A percentile compares a stretch with the other conserved stretches of the same genome.
phyloP scores from a whole-genome alignment of 1,140 invertebrate genomes.

The Diachasmimorpha longicaudata region DNA sequence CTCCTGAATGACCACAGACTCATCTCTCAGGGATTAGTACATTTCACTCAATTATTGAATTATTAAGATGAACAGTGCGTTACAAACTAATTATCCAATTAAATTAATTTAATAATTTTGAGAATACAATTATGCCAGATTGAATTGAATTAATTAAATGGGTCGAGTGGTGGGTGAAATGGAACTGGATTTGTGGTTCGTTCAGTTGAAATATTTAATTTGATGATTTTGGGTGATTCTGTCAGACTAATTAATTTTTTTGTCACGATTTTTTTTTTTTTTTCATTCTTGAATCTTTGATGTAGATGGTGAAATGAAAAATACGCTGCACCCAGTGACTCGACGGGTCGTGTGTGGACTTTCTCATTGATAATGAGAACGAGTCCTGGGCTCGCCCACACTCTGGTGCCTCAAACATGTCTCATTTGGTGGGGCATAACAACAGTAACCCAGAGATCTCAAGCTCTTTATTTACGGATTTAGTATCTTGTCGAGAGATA shows the following conservation, averaged over 20 bases:
- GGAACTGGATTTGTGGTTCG: too few species aligned
- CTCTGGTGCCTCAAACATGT: not conserved
- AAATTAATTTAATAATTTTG: too few species aligned
- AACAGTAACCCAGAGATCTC: not conserved
- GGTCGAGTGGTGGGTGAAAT: too few species aligned
- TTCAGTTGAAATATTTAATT: too few species aligned
- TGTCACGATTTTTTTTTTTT: not conserved
- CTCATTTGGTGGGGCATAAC: not conserved
- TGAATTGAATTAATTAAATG: too few species aligned
- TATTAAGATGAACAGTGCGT: not conserved
- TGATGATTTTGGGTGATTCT: not conserved
- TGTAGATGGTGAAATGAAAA: not conserved
- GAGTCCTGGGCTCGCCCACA: slow-evolving; percentile 16
- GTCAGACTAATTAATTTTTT: not conserved
- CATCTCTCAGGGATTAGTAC: not conserved
- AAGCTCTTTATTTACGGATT: not conserved
- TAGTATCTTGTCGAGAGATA: not conserved
- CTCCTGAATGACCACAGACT: slow-evolving; percentile 5
- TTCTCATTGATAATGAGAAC: slow-evolving; percentile 28
- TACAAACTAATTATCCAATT: too few species aligned
- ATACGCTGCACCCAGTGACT: slow-evolving; percentile 24
- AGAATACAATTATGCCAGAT: too few species aligned
- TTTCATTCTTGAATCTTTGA: not conserved
- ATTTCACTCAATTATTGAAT: not conserved
- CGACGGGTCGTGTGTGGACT: slow-evolving; percentile 9